Evolutionary conservation across 2,797 vertebrate species (phyloP), one percentile per base, ranked within the genome.

Genomic region (Falco cherrug): DNA sequence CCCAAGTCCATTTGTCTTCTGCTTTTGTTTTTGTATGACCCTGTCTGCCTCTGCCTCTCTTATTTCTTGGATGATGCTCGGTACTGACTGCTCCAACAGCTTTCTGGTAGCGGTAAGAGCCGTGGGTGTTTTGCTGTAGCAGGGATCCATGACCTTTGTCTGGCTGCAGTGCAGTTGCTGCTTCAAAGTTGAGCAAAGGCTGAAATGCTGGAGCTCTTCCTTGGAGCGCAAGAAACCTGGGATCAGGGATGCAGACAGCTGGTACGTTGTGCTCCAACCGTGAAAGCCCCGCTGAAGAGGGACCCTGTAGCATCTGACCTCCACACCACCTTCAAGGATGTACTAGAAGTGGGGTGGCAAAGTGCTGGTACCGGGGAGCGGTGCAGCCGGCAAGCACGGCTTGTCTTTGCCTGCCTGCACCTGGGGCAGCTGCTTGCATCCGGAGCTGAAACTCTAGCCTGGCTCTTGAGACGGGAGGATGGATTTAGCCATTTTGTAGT

Each of bases 181-280:
- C 87, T 77, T 37, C 53, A 13, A 21, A 67, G 75, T 6, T 0
- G 2, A 67, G 78, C 75, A 45, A 43, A 80, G 79, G 69, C 65
- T 73, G 41, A 29, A 60, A 65, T 3, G 39, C 85, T 31, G 64
- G 68, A 89, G 79, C 82, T 56, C 37, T 5, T 82, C 48, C 63
- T 57, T 1, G 1, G 50, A 87, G 63, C 5, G 0, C 0, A 1
- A 29, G 61, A 65, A 61, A 6, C 6, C 48, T 0, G 2, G 82
- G 63, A 51, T 59, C 61, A 22, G 70, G 74, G 84, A 6, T 37
- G 67, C 2, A 47, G 54, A 9, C 57, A 74, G 60, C 13, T 5
- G 4, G 51, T 3, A 3, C 2, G 0, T 22, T 63, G 47, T 39
- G 61, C 43, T 73, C 68, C 1, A 4, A 14, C 48, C 35, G 12